Percentiles rank a stretch among this genome's conserved stretches.
These are phyloP conservation scores for Turritopsis rubra DNA, from an alignment of 30 jellyfish, hydroid and myxozoan genomes.

Conservation along the genomic window DNA sequence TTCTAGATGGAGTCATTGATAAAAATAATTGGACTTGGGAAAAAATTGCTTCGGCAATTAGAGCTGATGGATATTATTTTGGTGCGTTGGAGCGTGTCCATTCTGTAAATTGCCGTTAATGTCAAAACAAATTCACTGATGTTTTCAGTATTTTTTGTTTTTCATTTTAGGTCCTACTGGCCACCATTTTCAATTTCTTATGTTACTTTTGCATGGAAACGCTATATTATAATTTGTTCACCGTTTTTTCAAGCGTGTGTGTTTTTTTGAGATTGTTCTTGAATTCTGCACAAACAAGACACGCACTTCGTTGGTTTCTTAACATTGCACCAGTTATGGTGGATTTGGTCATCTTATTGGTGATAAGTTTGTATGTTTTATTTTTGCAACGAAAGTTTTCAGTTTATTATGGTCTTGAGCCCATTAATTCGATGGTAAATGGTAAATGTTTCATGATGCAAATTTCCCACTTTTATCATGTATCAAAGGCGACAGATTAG, in stretches of 20 bases:
- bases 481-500: no score
- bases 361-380: constrained; percentile 60
- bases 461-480: no score
- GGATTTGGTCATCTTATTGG: constrained; percentile 51
- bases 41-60: constrained; percentile 23
- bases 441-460: no score
- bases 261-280: constrained; percentile 49
- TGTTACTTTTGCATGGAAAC: constrained; percentile 37
- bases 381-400: no score
- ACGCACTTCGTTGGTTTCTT: constrained; percentile 70
- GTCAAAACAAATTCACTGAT: no score
- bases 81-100: not conserved
- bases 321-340: constrained; percentile 79
- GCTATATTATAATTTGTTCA: constrained; percentile 18
- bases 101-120: no score
- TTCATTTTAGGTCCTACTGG: constrained; percentile 40
- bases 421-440: no score
- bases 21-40: constrained; percentile 52
- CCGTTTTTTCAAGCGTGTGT: constrained; percentile 59
- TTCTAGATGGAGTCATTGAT: constrained; percentile 46
- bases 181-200: constrained; percentile 41
- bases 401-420: no score
- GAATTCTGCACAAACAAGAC: constrained; percentile 67
- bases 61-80: constrained; percentile 40
- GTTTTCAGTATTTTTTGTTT: no score